phyloP scores from a whole-genome alignment of 2,113 vertebrate species.

The Trinectes maculatus region DNA sequence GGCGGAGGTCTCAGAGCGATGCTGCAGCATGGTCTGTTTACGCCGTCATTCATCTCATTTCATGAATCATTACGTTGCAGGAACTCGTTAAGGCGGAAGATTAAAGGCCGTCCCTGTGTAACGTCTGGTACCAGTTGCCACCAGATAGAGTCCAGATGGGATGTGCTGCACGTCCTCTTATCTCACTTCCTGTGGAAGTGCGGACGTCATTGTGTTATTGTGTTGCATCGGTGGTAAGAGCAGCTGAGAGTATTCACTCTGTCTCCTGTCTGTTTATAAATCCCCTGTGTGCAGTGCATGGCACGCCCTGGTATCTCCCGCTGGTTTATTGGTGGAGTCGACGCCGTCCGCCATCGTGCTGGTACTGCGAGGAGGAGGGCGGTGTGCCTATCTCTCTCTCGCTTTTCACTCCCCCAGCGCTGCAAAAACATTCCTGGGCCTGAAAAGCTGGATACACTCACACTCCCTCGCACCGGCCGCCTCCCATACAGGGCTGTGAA shows the following conservation, averaged over 20 bases:
- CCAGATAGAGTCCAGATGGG: slow-evolving; percentile 64
- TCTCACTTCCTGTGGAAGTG: slow-evolving; percentile 21
- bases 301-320: slow-evolving; percentile 34
- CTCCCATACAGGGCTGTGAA: slow-evolving; percentile 39
- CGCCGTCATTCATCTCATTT: slow-evolving; percentile 19
- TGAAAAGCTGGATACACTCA: slow-evolving; percentile 48
- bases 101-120: slow-evolving; percentile 40
- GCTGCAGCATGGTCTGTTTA: slow-evolving; percentile 12
- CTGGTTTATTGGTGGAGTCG: slow-evolving; percentile 36
- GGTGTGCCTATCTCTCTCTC: slow-evolving; percentile 35
- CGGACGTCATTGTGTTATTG: slow-evolving; percentile 31
- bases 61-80: slow-evolving; percentile 40
- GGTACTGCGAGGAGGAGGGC: slow-evolving; percentile 24
- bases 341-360: slow-evolving; percentile 3
- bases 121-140: slow-evolving; percentile 40
- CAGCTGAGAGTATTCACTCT: slow-evolving; percentile 46
- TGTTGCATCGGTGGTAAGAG: slow-evolving; percentile 46
- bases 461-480: slow-evolving; percentile 47
- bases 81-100: slow-evolving; percentile 34
- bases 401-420: slow-evolving; percentile 40
- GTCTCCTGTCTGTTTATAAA: slow-evolving; percentile 22
- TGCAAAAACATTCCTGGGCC: slow-evolving; percentile 66
- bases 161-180: slow-evolving; percentile 27
- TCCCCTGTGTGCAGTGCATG: slow-evolving; percentile 5
- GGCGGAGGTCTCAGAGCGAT: background rate